Conservation (phyloP, 2,797 vertebrate species). For the Lates japonicus region DNA sequence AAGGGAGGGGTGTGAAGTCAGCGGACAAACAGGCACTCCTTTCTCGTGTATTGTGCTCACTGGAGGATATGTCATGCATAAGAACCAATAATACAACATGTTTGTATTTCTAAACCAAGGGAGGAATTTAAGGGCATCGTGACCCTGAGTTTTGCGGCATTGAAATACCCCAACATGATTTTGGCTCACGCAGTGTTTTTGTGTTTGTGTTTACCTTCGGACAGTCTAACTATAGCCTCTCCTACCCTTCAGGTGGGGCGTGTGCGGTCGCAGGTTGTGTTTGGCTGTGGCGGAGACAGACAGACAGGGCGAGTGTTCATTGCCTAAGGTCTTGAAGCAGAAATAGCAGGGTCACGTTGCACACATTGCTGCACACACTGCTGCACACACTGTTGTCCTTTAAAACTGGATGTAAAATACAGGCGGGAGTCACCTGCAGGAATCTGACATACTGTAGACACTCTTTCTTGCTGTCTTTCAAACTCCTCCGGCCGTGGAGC, state of each 20-base stretch:
- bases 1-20: conserved; percentile 57
- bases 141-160: not conserved
- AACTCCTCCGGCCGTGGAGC: not conserved
- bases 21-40: conserved; percentile 19
- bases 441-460: not conserved
- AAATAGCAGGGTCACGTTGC: conserved; percentile 59
- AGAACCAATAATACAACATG: not conserved
- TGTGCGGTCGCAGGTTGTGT: conserved; percentile 26
- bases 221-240: conserved; percentile 37
- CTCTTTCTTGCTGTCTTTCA: not conserved
- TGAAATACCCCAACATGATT: not conserved
- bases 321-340: conserved; percentile 33
- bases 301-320: conserved; percentile 23
- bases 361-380: conserved; percentile 6
- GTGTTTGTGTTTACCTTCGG: not conserved
- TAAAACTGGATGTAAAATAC: conserved; percentile 14
- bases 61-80: not conserved
- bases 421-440: conserved; percentile 24
- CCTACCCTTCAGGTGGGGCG: conserved; percentile 19
- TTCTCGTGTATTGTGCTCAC: conserved; percentile 15
- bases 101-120: not conserved
- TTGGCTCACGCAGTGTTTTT: not conserved
- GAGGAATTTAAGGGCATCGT: not conserved
- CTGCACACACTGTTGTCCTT: conserved; percentile 14
- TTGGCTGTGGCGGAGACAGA: not conserved